These are phyloP conservation scores for Trichopoda pennipes DNA, from an alignment of 2,888 invertebrate species.

Conservation along the genomic window DNA sequence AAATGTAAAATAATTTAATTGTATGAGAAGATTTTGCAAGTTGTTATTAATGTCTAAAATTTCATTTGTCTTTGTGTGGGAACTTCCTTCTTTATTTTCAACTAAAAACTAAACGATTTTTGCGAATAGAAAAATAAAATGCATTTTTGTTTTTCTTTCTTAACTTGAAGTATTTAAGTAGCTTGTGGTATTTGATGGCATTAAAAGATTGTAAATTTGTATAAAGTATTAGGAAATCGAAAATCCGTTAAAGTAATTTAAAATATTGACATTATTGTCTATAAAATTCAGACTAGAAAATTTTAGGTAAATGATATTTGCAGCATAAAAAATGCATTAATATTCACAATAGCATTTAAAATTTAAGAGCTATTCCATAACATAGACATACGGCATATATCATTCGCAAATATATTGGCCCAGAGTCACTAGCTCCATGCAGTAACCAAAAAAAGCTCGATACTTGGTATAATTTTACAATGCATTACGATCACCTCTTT, in stretches of 20 bases:
- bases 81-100: not conserved
- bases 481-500: too few species aligned
- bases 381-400: too few species aligned
- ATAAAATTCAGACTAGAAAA: conserved; percentile 6
- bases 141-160: not conserved
- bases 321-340: conserved; percentile 5
- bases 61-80: not conserved
- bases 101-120: conserved; percentile 4
- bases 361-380: too few species aligned
- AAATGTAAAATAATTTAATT: too few species aligned
- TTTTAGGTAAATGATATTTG: not conserved
- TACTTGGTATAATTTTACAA: too few species aligned
- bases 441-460: too few species aligned
- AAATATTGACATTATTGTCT: conserved; percentile 40
- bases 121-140: conserved; percentile 1
- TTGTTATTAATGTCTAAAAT: too few species aligned
- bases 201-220: conserved; percentile 61
- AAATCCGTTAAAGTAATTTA: conserved; percentile 45
- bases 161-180: conserved; percentile 50
- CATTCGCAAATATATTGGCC: too few species aligned
- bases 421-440: too few species aligned
- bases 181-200: conserved; percentile 60
- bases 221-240: conserved; percentile 47
- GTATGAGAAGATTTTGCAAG: too few species aligned
- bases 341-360: not conserved